A percentile compares a stretch with the other conserved stretches of the same genome.
These are phyloP conservation scores for Zaprionus bogoriensis DNA, from an alignment of 2,888 invertebrate species.

Conservation along the genomic window DNA sequence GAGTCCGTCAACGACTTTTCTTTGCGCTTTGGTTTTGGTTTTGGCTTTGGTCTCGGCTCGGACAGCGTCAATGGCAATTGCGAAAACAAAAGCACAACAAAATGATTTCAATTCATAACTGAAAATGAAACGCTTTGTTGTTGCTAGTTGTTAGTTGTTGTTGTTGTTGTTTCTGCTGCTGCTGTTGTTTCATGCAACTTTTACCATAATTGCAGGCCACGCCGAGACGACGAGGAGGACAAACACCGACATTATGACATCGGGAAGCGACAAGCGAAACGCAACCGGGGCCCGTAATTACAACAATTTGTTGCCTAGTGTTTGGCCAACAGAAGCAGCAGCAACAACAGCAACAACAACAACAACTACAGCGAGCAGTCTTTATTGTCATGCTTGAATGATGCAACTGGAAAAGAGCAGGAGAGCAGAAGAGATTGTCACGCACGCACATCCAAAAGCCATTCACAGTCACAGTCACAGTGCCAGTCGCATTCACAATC, in stretches of 20 bases:
- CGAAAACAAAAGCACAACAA: conserved; percentile 54
- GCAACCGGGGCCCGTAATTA: conserved; percentile 67
- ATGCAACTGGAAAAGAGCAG: conserved; percentile 65
- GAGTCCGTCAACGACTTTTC: neutral
- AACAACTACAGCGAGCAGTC: conserved; percentile 32
- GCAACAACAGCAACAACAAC: conserved; percentile 22
- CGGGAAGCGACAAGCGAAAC: conserved; percentile 75
- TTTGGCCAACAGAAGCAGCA: conserved; percentile 61
- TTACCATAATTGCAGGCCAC: conserved; percentile 72
- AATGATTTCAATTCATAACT: conserved; percentile 61
- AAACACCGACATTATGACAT: conserved; percentile 68
- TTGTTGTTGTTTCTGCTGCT: conserved; percentile 37
- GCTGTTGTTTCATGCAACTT: conserved; percentile 66
- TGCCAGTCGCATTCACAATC: conserved; percentile 39
- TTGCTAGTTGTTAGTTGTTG: conserved; percentile 38
- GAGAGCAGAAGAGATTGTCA: conserved; percentile 55
- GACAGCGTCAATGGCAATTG: conserved; percentile 32
- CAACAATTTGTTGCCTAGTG: conserved; percentile 77
- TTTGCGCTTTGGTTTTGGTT: neutral
- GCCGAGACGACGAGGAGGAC: conserved; percentile 21
- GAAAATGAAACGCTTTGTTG: conserved; percentile 64
- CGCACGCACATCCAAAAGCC: conserved; percentile 60
- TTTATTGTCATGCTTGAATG: conserved; percentile 75
- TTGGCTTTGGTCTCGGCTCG: conserved; percentile 1
- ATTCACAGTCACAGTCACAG: conserved; percentile 33